phyloP scores from a whole-genome alignment of 2,888 invertebrate genomes.

The Amaurobius ferox region DNA sequence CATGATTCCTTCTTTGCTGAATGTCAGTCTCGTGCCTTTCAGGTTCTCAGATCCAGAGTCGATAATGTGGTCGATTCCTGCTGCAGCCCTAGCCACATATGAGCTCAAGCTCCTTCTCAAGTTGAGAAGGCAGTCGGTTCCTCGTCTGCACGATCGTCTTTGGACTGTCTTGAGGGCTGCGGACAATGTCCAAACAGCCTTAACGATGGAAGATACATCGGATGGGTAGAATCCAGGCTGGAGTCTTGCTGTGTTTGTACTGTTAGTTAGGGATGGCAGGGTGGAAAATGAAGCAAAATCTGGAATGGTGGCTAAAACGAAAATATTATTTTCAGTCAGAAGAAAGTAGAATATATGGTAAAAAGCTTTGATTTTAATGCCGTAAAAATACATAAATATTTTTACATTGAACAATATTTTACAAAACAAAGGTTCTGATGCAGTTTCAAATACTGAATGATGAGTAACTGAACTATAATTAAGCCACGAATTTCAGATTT shows the following conservation, averaged over 20 bases:
- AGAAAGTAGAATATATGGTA: too few species aligned
- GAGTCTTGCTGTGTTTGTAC: constrained; percentile 11
- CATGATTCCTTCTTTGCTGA: constrained; percentile 53
- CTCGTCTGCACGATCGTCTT: constrained; percentile 44
- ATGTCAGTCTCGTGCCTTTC: constrained; percentile 53
- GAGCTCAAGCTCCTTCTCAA: constrained; percentile 38
- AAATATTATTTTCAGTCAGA: not conserved
- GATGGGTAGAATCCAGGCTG: not conserved
- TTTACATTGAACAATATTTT: too few species aligned
- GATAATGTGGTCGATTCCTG: constrained; percentile 29
- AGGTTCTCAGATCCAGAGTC: constrained; percentile 31
- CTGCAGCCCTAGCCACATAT: constrained; percentile 39
- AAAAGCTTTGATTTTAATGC: too few species aligned
- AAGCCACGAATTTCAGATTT: too few species aligned
- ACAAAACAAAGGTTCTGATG: too few species aligned
- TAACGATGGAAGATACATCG: constrained; percentile 66
- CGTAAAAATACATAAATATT: too few species aligned
- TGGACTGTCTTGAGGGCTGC: constrained; percentile 60
- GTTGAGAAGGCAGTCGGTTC: constrained; percentile 60
- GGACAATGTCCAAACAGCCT: constrained; percentile 72
- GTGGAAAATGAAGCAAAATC: not conserved
- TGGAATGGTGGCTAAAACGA: not conserved
- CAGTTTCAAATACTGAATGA: too few species aligned
- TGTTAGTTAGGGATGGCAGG: not conserved
- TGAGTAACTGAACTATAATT: too few species aligned